phyloP scores from a whole-genome alignment of 2,113 vertebrate species.

The Plecotus auritus region DNA sequence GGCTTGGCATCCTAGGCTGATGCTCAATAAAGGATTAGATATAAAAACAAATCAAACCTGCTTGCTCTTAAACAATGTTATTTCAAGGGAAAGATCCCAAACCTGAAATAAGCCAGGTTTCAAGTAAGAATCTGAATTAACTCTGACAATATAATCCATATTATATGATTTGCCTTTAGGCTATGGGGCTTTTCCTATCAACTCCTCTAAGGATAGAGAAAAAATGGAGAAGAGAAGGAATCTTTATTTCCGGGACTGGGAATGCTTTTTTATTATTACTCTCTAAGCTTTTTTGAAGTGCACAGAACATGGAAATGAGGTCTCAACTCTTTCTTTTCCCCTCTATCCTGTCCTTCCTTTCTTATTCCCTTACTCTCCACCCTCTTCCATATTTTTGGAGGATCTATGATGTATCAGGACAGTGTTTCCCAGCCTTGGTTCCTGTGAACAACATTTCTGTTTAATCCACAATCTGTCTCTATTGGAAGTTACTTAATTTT shows the following conservation, averaged over 20 bases:
- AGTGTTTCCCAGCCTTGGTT: not conserved
- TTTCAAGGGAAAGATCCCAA: slow-evolving; percentile 24
- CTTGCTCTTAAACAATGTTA: slow-evolving; percentile 13
- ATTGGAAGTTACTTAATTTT: not conserved
- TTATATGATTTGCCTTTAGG: not conserved
- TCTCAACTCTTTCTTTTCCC: not conserved
- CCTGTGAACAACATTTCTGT: not conserved
- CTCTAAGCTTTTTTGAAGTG: not conserved
- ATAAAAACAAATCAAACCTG: slow-evolving; percentile 47
- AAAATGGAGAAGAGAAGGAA: not conserved
- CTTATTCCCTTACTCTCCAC: not conserved
- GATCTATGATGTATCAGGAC: not conserved
- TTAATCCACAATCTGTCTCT: not conserved
- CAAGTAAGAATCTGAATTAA: slow-evolving; percentile 46
- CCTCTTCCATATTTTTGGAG: not conserved
- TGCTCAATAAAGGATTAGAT: slow-evolving; percentile 10
- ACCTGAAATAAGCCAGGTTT: slow-evolving; percentile 22
- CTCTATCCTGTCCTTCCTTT: not conserved
- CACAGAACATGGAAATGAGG: not conserved
- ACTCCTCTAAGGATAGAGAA: not conserved
- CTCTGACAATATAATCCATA: slow-evolving; percentile 50
- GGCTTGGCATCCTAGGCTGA: not conserved
- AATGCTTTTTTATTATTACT: not conserved
- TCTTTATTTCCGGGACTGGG: not conserved
- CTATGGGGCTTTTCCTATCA: not conserved